Evolutionary conservation across 1,140 invertebrate species (phyloP).

Genomic region (Condylostylus longicornis): DNA sequence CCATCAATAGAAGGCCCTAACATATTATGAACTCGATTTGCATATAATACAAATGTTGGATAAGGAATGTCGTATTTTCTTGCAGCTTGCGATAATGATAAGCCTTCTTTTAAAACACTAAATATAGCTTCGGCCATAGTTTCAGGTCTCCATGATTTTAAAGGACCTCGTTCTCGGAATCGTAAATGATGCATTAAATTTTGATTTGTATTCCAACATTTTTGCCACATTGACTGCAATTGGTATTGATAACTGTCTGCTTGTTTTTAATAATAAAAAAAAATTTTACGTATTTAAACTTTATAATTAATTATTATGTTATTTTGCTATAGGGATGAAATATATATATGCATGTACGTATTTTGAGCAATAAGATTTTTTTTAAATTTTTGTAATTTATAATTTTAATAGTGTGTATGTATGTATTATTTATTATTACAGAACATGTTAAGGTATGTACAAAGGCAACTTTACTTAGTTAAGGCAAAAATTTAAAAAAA

Average conservation of each 20-base stretch:
- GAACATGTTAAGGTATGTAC: too few species aligned
- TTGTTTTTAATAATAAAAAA: too few species aligned
- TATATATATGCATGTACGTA: too few species aligned
- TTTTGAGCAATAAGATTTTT: too few species aligned
- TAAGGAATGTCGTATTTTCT: constrained; percentile 88
- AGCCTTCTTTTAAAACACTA: constrained; percentile 74
- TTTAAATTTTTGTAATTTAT: too few species aligned
- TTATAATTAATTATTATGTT: too few species aligned
- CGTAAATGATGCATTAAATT: constrained; percentile 73
- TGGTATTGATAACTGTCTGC: constrained; percentile 86
- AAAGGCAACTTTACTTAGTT: too few species aligned
- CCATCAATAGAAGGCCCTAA: constrained; percentile 77
- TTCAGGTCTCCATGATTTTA: constrained; percentile 87
- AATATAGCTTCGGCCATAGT: constrained; percentile 90
- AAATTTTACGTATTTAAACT: too few species aligned
- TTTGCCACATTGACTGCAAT: constrained; percentile 86
- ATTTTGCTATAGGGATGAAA: too few species aligned
- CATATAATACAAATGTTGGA: constrained; percentile 83
- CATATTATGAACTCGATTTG: constrained; percentile 89
- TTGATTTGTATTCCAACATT: constrained; percentile 77
- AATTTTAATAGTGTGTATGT: too few species aligned
- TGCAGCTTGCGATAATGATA: constrained; percentile 78
- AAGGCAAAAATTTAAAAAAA: too few species aligned
- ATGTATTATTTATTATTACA: too few species aligned
- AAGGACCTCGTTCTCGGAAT: constrained; percentile 74